Evolutionary conservation across 2,888 invertebrate genomes (phyloP).

Genomic region (Lochmaea capreae): DNA sequence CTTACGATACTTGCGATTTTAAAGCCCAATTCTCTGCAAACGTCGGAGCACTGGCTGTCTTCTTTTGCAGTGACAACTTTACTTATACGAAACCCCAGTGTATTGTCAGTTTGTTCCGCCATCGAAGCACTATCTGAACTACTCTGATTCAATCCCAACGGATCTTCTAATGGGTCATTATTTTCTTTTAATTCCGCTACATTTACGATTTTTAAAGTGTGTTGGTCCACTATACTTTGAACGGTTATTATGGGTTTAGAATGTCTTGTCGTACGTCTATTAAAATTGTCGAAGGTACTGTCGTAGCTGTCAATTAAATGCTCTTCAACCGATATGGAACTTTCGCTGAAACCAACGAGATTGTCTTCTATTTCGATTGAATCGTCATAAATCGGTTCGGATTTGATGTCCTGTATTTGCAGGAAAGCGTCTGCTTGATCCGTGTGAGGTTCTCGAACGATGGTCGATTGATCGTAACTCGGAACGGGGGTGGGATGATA

Average conservation of each 20-base stretch:
- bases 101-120: conserved; percentile 34
- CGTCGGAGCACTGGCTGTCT: conserved; percentile 30
- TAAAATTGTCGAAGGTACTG: conserved; percentile 47
- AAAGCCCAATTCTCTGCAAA: conserved; percentile 38
- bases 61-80: conserved; percentile 36
- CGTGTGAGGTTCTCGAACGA: conserved; percentile 42
- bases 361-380: conserved; percentile 52
- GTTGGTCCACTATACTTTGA: conserved; percentile 43
- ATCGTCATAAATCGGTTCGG: conserved; percentile 61
- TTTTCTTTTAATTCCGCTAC: conserved; percentile 27
- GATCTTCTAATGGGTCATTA: conserved; percentile 37
- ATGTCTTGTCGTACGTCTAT: conserved; percentile 39
- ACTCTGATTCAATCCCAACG: conserved; percentile 37
- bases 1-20: conserved; percentile 42
- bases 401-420: conserved; percentile 59
- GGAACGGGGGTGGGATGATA: conserved; percentile 51
- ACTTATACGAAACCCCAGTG: conserved; percentile 39
- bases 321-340: conserved; percentile 47
- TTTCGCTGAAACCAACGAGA: conserved; percentile 45
- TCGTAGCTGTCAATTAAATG: conserved; percentile 51
- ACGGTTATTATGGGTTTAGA: conserved; percentile 43
- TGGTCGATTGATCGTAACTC: conserved; percentile 37
- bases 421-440: conserved; percentile 51
- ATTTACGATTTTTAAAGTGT: conserved; percentile 26
- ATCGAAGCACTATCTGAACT: conserved; percentile 42